Evolutionary conservation across 1,140 invertebrate species (phyloP).

Genomic region (Pteromalus puparum): DNA sequence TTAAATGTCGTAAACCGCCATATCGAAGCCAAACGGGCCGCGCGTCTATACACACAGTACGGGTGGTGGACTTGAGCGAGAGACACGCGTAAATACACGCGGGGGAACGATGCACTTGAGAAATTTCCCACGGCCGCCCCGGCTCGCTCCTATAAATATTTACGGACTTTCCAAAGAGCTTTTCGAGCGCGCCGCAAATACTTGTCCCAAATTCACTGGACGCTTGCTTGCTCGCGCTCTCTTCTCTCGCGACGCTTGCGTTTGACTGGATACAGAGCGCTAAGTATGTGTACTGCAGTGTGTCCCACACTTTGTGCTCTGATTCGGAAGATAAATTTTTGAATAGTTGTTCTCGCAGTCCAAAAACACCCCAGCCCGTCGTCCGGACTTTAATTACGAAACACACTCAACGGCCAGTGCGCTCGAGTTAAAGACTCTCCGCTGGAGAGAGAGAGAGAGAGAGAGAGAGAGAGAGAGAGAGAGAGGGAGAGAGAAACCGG

Average conservation of each 20-base stretch:
- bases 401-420: background rate
- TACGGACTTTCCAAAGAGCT: constrained; percentile 52
- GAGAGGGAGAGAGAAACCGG: background rate
- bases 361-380: background rate
- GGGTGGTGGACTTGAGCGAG: background rate
- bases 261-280: background rate
- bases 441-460: background rate
- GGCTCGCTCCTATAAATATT: constrained; percentile 52
- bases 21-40: background rate
- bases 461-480: background rate
- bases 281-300: no score
- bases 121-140: constrained; percentile 39
- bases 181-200: constrained; percentile 34
- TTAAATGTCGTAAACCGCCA: constrained; percentile 36
- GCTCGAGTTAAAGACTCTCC: background rate
- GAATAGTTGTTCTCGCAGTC: background rate
- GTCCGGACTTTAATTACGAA: background rate
- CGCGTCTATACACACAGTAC: background rate
- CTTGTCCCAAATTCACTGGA: constrained; percentile 39
- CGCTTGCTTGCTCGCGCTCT: background rate
- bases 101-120: constrained; percentile 38
- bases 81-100: constrained; percentile 26
- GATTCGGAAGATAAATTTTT: background rate
- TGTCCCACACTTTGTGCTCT: background rate
- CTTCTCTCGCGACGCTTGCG: background rate